These are phyloP conservation scores for Sylvia borin DNA, from an alignment of 2,797 vertebrate species.

Conservation along the genomic window DNA sequence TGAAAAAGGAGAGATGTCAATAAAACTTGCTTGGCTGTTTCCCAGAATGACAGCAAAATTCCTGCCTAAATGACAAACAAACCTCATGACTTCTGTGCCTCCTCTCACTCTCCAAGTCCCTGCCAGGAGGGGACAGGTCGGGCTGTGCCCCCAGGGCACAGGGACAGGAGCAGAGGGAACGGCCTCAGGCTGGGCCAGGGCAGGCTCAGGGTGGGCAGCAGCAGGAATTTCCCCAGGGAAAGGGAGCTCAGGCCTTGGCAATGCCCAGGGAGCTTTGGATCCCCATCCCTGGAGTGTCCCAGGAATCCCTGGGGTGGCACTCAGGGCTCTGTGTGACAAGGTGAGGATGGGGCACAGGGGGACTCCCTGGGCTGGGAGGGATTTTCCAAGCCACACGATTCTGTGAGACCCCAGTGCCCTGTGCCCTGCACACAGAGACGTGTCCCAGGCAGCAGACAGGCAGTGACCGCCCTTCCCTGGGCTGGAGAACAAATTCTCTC, in stretches of 20 bases:
- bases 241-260: not conserved
- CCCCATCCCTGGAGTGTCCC: not conserved
- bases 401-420: fast-evolving
- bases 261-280: not conserved
- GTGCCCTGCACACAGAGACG: fast-evolving
- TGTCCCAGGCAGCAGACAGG: not conserved
- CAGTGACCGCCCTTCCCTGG: fast-evolving
- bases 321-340: not conserved
- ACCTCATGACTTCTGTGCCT: fast-evolving
- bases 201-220: not conserved
- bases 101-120: not conserved
- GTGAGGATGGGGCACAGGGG: too few species aligned
- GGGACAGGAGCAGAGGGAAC: not conserved
- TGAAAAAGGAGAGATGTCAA: fast-evolving
- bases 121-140: not conserved
- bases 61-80: not conserved
- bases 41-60: not conserved
- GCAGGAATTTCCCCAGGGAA: not conserved
- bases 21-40: not conserved
- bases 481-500: not conserved
- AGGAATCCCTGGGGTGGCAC: fast-evolving
- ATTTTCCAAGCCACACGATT: not conserved
- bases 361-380: fast-evolving
- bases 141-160: not conserved
- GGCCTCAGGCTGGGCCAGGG: not conserved